A percentile compares a stretch with the other conserved stretches of the same genome.
Evolutionary conservation across 2,113 vertebrate genomes (phyloP).

Genomic region (Spheniscus mendiculus): DNA sequence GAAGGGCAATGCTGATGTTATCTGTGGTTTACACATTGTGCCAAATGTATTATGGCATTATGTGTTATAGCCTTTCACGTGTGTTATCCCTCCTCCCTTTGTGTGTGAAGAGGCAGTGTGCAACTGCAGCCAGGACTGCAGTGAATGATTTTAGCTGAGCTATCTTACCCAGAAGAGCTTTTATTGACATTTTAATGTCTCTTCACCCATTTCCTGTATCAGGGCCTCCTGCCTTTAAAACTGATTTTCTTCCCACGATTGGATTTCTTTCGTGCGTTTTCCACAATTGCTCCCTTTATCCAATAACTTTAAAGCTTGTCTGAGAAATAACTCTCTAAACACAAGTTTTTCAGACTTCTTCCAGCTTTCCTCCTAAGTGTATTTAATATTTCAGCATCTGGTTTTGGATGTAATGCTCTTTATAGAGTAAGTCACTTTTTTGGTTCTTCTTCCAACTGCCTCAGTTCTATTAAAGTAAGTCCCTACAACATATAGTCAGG

Average conservation of each 20-base stretch:
- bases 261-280: neutral
- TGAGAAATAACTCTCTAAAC: neutral
- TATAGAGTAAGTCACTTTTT: neutral
- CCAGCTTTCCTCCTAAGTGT: neutral
- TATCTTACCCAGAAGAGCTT: constrained; percentile 18
- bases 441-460: neutral
- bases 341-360: neutral
- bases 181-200: constrained; percentile 46
- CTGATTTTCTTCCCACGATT: neutral
- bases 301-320: neutral
- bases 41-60: constrained; percentile 14
- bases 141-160: constrained; percentile 9
- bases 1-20: constrained; percentile 40
- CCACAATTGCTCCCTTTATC: neutral
- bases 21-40: constrained; percentile 20
- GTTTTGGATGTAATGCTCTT: neutral
- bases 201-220: neutral
- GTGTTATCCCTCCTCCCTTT: neutral
- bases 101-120: neutral
- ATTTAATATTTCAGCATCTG: neutral
- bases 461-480: neutral
- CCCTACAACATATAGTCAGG: neutral
- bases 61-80: constrained; percentile 1
- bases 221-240: neutral
- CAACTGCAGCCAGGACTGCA: neutral